A percentile compares a stretch with the other conserved stretches of the same genome.
phyloP scores from a whole-genome alignment of 2,797 vertebrate genomes.

The Myoxocephalus aenaeus region DNA sequence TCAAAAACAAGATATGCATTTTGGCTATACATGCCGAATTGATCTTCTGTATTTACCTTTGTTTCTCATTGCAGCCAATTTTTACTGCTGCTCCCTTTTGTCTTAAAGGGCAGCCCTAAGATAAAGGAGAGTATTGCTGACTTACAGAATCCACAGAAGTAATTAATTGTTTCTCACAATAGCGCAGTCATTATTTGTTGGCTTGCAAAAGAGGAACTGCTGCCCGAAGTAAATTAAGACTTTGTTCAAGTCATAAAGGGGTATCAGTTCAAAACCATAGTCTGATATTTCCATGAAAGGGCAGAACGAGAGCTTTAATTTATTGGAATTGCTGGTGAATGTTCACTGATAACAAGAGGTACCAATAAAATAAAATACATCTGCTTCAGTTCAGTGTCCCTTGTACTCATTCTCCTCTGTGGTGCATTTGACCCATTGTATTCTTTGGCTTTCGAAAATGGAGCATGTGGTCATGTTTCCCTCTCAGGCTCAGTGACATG shows the following conservation, averaged over 20 bases:
- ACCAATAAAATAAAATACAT: background rate
- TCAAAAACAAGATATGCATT: conserved; percentile 48
- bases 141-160: conserved; percentile 4
- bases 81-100: background rate
- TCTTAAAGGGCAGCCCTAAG: conserved; percentile 23
- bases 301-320: background rate
- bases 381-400: background rate
- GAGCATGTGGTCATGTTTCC: conserved; percentile 41
- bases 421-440: conserved; percentile 10
- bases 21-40: conserved; percentile 44
- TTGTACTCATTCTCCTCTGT: background rate
- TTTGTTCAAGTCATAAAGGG: conserved; percentile 16
- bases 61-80: conserved; percentile 19
- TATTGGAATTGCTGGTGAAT: conserved; percentile 3
- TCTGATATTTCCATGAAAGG: background rate
- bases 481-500: conserved; percentile 92
- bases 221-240: conserved; percentile 9
- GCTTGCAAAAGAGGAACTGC: conserved; percentile 17
- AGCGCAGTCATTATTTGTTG: conserved; percentile 24
- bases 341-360: background rate
- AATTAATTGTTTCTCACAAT: conserved; percentile 36
- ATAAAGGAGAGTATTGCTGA: conserved; percentile 34
- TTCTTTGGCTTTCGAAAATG: conserved; percentile 33
- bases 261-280: conserved; percentile 6
- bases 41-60: conserved; percentile 59